These are phyloP conservation scores for Schizaphis graminum DNA, from an alignment of 2,888 invertebrate genomes.

Conservation along the genomic window DNA sequence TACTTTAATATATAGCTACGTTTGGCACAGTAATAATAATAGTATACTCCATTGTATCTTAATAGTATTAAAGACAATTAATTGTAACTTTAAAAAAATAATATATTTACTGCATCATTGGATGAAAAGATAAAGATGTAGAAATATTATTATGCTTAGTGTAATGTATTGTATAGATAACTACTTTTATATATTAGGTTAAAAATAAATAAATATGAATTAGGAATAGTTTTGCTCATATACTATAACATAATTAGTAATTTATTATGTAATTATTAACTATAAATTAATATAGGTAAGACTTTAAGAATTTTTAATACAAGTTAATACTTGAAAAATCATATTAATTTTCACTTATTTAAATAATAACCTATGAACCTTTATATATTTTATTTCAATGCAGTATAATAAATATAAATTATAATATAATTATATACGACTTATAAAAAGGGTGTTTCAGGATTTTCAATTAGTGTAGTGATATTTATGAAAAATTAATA, in stretches of 20 bases:
- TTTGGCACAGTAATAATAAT: too few relatives aligned
- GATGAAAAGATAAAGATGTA: background rate
- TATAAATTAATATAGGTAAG: background rate
- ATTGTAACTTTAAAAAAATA: background rate
- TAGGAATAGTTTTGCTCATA: background rate
- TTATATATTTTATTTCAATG: background rate
- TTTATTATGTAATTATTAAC: too few relatives aligned
- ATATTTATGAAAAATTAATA: background rate
- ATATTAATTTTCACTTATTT: background rate
- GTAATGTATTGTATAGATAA: background rate
- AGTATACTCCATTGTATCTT: background rate
- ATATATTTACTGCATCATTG: background rate
- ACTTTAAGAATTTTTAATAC: background rate
- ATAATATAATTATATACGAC: background rate
- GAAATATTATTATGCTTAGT: background rate
- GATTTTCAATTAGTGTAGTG: background rate
- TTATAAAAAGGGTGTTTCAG: background rate
- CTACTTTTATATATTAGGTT: background rate
- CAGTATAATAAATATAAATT: background rate
- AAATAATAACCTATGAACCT: background rate
- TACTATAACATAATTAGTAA: background rate
- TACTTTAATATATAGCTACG: background rate
- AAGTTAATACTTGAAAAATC: background rate
- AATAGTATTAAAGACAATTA: background rate
- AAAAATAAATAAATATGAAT: background rate